Evolutionary conservation across 1,140 invertebrate species (phyloP), one percentile per base, ranked within the genome.

Genomic region (Euura lappo): DNA sequence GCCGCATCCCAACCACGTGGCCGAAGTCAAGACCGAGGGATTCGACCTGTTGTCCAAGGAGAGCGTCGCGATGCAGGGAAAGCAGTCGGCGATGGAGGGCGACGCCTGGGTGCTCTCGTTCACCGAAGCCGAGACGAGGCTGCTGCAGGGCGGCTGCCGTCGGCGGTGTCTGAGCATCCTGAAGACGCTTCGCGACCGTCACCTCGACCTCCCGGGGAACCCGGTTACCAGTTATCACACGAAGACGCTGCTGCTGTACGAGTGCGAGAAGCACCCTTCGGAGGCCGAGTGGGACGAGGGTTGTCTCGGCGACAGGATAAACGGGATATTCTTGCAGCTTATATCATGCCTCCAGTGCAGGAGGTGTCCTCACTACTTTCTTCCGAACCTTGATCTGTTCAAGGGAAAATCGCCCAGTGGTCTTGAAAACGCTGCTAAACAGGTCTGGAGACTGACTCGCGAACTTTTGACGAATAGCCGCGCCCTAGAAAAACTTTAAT

Each of bases 41-140:
- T 98, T 98, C 84, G 95, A 98, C 82, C 89, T 98, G 73, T 85
- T 98, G 6, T 96, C 94, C 74, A 96, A 96, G 86, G 97, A 98
- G 86, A 92, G 93, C 80, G 89, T 93, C 4, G 90, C 92, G 0
- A 88, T 93, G 74, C 93, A 93, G 82, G 95, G 95, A 70, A 97
- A 97, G 84, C 95, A 96, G 81, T 94, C 93, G 0, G 94, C 95
- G 4, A 96, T 98, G 91, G 97, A 98, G 86, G 97, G 97, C 4
- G 97, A 98, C 84, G 96, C 97, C 8, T 98, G 97, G 97, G 94
- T 97, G 6, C 88, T 98, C 78, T 95, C 93, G 6, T 98, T 98
- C 88, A 90, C 91, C 65, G 95, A 97, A 78, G 96, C 96, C 2
- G 97, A 98, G 86, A 94, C 95, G 80, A 88, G 95, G 65, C 89